These are phyloP conservation scores for Mesitornis unicolor DNA, from an alignment of 2,113 vertebrate genomes.

Conservation along the genomic window DNA sequence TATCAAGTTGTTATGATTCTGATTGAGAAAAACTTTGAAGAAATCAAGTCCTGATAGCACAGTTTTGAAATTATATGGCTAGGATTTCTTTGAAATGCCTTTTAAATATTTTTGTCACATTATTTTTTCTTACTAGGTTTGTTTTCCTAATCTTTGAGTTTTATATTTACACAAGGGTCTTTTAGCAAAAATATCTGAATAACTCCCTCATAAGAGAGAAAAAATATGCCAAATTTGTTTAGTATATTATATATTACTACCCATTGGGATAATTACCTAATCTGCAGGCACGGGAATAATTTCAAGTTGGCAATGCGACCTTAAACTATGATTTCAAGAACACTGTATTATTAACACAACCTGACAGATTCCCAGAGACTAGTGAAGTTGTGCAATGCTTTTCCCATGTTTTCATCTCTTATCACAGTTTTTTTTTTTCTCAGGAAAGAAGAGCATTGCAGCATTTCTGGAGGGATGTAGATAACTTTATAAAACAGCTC, in stretches of 20 bases:
- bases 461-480: background rate
- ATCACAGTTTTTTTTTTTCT: background rate
- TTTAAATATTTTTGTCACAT: background rate
- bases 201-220: background rate
- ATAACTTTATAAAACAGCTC: background rate
- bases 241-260: background rate
- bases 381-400: background rate
- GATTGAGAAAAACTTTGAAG: background rate
- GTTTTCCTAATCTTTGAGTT: background rate
- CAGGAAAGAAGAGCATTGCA: background rate
- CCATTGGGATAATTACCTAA: background rate
- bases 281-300: background rate
- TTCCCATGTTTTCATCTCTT: background rate
- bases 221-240: background rate
- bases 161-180: background rate
- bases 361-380: background rate
- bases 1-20: background rate
- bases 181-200: background rate
- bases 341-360: background rate
- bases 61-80: background rate
- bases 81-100: background rate
- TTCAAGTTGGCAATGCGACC: background rate
- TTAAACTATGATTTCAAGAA: background rate
- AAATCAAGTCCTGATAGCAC: background rate
- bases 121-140: background rate